Evolutionary conservation across 92 coral and sea anemone genomes (phyloP), one percentile per base, ranked within the genome.

Genomic region (Zoanthus gigantus): DNA sequence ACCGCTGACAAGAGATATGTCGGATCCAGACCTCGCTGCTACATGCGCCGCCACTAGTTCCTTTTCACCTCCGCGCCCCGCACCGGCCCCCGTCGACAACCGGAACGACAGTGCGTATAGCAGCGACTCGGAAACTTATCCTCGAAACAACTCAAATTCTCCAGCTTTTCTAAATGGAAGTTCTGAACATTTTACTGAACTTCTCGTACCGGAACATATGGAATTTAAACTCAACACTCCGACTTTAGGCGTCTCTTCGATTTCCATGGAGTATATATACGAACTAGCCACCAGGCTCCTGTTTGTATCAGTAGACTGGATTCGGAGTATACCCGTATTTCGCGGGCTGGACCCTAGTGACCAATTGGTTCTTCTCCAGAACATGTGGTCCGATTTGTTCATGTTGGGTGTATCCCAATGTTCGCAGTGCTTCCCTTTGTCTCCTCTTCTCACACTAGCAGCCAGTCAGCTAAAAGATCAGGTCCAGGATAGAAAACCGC

Each of bases 271-370:
- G 30, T 97, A 97, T 75, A 93, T 97, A 78, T 94, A 97, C 81
- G 99, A 97, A 79, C 89, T 97, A 79, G 99, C 99, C 73, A 97
- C 99, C 16, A 92, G 99, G 46, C 99, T 97, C 46, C 92, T 97
- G 83, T 97, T 97, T 71, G 93, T 94, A 10, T 92, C 99, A 11
- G 93, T 97, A 17, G 99, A 97, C 71, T 97, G 99, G 99, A 88
- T 94, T 46, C 90, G 96, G 71, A 92, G 95, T 66, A 90, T 96
- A 9, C 93, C 89, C 46, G 90, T 94, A 7, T 97, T 97, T 77
- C 90, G 94, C 53, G 88, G 90, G 60, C 94, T 97, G 71, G 90
- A 84, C 37, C 93, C 87, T 50, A 52, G 83, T 73, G 99, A 97
- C 75, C 99, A 97, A 75, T 77, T 97, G 68, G 90, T 85, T 17